Percentiles rank a stretch among this genome's conserved stretches.
Conservation (phyloP, 2,797 vertebrate genomes). For the Fratercula arctica region DNA sequence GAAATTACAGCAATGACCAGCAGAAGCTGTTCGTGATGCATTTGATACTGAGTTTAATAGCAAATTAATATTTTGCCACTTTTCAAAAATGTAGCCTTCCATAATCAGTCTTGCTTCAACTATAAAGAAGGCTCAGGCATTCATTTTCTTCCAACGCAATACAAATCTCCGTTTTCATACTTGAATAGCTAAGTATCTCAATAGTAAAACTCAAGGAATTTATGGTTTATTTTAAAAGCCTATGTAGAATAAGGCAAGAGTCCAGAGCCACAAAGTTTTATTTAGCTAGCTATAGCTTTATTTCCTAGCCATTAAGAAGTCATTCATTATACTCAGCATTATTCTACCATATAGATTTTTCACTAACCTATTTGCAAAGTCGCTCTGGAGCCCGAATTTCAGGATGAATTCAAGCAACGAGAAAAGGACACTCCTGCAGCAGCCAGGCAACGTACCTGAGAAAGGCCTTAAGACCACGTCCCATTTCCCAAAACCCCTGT, state of each 20-base stretch:
- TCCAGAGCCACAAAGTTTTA: slow-evolving; percentile 18
- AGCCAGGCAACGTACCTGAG: accelerated
- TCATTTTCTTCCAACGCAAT: neutral
- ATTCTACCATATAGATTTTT: slow-evolving; percentile 51
- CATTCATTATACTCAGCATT: slow-evolving; percentile 38
- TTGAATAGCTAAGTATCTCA: slow-evolving; percentile 11
- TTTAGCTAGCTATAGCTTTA: slow-evolving; percentile 41
- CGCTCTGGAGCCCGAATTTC: neutral
- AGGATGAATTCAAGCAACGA: neutral
- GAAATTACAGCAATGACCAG: neutral
- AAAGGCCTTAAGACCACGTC: neutral
- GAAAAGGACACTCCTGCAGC: neutral
- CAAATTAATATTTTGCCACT: neutral
- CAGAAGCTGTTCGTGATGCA: neutral
- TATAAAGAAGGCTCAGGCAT: neutral
- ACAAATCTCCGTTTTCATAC: slow-evolving; percentile 23
- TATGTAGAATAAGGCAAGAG: neutral
- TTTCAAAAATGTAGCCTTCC: neutral
- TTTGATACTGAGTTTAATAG: neutral
- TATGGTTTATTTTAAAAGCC: slow-evolving; percentile 60
- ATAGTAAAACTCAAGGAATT: slow-evolving; percentile 52
- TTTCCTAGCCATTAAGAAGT: slow-evolving; percentile 47
- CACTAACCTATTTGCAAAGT: slow-evolving; percentile 34
- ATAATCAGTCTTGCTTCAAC: neutral
- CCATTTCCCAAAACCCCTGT: neutral